Percentiles rank a stretch among this genome's conserved stretches.
Conservation (phyloP, 2,113 vertebrate genomes). For the Albula goreensis region DNA sequence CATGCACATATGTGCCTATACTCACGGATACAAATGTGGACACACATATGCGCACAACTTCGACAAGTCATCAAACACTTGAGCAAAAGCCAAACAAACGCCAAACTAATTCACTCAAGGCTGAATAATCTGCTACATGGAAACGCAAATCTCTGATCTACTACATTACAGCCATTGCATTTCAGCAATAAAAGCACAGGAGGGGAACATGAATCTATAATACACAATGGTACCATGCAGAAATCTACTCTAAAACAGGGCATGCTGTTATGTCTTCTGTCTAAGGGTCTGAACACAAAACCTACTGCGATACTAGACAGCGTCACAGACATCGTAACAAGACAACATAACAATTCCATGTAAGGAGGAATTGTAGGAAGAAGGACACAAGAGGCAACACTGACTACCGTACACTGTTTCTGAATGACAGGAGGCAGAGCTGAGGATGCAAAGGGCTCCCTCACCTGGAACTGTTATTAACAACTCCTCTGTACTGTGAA, state of each 20-base stretch:
- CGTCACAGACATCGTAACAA: background rate
- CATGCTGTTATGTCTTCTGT: background rate
- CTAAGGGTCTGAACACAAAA: background rate
- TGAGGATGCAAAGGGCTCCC: conserved; percentile 46
- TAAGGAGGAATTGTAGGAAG: too few relatives aligned
- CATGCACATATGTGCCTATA: background rate
- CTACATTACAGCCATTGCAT: background rate
- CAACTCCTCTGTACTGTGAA: conserved; percentile 82
- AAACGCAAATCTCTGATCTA: background rate
- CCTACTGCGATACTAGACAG: background rate
- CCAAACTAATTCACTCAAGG: background rate
- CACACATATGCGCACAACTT: background rate
- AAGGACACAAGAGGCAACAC: too few relatives aligned
- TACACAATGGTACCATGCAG: background rate
- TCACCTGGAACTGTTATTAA: conserved; percentile 91
- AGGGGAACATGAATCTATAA: background rate
- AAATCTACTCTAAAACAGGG: background rate
- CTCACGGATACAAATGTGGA: background rate
- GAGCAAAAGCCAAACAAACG: background rate
- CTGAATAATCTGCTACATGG: background rate
- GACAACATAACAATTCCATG: background rate
- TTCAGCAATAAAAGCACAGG: background rate
- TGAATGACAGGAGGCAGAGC: conserved; percentile 41
- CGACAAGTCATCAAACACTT: background rate
- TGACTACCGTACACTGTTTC: too few relatives aligned